These are phyloP conservation scores for Microcebus ravelobensis DNA, from an alignment of 2,113 vertebrate species.

Conservation along the genomic window DNA sequence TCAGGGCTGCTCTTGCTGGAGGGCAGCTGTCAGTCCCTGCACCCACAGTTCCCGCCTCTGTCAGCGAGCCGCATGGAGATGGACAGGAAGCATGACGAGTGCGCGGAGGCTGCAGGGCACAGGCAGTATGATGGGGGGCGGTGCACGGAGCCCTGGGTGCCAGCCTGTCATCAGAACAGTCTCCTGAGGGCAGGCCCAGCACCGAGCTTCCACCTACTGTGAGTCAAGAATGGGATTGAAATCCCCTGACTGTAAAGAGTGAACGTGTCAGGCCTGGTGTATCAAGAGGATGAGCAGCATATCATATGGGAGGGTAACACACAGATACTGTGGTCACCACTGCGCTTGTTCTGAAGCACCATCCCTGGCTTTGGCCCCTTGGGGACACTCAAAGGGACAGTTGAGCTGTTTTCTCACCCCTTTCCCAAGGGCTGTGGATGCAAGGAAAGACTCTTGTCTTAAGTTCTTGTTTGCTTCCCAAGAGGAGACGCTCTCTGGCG, in stretches of 20 bases:
- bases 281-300: not conserved
- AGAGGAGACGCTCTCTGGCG: not conserved
- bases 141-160: not conserved
- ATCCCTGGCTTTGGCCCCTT: not conserved
- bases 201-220: not conserved
- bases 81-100: too few species aligned
- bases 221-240: not conserved
- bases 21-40: not conserved
- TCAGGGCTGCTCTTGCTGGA: not conserved
- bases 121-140: too few species aligned
- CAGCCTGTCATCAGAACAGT: not conserved
- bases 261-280: not conserved
- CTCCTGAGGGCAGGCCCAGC: not conserved
- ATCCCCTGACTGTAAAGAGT: not conserved
- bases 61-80: not conserved
- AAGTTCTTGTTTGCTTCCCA: not conserved
- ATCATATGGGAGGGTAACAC: too few species aligned
- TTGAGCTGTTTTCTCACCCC: not conserved
- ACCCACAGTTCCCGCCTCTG: not conserved
- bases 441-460: not conserved
- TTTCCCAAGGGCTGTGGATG: not conserved
- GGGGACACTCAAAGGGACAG: not conserved
- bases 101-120: rapidly evolving
- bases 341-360: not conserved
- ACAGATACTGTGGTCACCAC: not conserved